Base-by-base conservation (phyloP, 2,888 invertebrate species). In the Hirtodrosophila confusa region DNA sequence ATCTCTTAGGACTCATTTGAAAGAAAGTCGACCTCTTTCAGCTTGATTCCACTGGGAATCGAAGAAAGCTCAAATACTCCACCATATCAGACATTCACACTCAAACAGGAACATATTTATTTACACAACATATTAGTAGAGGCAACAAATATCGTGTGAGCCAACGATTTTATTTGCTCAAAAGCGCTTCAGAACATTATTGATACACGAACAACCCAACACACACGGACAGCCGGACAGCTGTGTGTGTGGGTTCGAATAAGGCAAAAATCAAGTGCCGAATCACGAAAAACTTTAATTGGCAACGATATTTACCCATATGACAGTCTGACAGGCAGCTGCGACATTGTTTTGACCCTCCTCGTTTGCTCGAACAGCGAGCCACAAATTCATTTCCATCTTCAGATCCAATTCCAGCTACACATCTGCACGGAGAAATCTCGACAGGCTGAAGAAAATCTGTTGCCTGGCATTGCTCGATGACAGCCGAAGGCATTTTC, bases 281-380 rank as follows among this genome's bases (percentile, higher is more conserved):
- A 43, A 43, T 8, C 37, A 9, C 23, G 48, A 31, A 47, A 50
- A 61, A 55, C 41, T 67, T 67, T 41, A 73, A 76, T 76, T 66
- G 74, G 61, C 74, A 61, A 62, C 73, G 60, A 63, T 66, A 69
- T 65, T 63, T 57, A 69, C 54, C 62, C 44, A 65, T 62, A 47
- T 51, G 54, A 40, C 17, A 62, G 17, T 48, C 23, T 10, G 47
- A 33, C 24, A 24, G 44, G 29, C 66, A 56, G 29, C 55, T 41
- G 56, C 37, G 49, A 41, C 45, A 49, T 50, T 61, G 60, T 53
- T 33, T 45, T 12, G 37, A 11, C 35, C 17, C 39, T 33, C 24
- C 12, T 24, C 12, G 0, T 9, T 35, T 10, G 4, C 23, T 11
- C 9, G 2, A 27, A 10, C 36, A 11, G 0, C 37, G 23, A n/a